Percentiles rank a stretch among this genome's conserved stretches.
Evolutionary conservation across 2,113 vertebrate genomes (phyloP).

Genomic region (Sciurus niger): DNA sequence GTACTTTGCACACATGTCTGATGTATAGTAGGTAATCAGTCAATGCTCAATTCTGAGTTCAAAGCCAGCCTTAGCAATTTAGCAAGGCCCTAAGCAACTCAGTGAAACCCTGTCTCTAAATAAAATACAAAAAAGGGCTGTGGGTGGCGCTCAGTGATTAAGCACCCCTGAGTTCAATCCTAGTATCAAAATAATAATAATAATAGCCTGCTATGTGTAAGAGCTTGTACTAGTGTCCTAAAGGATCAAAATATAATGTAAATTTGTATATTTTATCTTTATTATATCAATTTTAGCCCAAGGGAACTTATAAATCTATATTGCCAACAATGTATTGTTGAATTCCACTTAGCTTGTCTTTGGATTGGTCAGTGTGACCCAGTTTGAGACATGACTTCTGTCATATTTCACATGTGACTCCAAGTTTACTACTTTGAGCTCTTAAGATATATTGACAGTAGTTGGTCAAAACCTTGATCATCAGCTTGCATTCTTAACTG

Average conservation of each 20-base stretch:
- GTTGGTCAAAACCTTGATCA: neutral
- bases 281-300: neutral
- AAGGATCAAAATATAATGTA: constrained; percentile 5
- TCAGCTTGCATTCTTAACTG: neutral
- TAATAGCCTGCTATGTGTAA: neutral
- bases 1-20: too few species aligned
- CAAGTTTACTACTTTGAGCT: neutral
- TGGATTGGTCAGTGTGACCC: neutral
- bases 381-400: neutral
- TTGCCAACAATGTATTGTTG: neutral
- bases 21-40: too few species aligned
- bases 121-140: too few species aligned
- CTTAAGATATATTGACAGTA: neutral
- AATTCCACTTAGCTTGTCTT: neutral
- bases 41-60: too few species aligned
- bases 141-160: too few species aligned
- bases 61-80: too few species aligned
- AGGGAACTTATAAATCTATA: neutral
- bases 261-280: neutral
- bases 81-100: too few species aligned
- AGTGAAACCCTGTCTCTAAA: too few species aligned
- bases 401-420: neutral
- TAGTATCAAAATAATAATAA: too few species aligned
- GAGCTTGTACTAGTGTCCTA: neutral
- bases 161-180: too few species aligned